phyloP scores from a whole-genome alignment of 2,113 vertebrate species.

The Alethe diademata region DNA sequence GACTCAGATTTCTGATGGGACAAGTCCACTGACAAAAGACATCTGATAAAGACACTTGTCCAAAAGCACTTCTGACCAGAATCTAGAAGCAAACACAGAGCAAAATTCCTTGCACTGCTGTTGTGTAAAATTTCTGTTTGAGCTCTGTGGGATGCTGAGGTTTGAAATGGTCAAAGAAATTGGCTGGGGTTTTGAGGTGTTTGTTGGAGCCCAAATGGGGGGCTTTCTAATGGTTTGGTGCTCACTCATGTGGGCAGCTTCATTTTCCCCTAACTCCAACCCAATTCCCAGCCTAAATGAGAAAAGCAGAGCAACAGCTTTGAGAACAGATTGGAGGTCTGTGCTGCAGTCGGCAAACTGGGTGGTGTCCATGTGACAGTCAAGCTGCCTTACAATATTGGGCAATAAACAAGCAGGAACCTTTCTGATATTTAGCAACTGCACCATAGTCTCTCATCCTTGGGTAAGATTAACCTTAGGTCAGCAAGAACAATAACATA shows the following conservation, averaged over 20 bases:
- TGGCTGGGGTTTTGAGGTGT: background rate
- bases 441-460: background rate
- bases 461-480: background rate
- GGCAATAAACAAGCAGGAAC: conserved; percentile 22
- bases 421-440: conserved; percentile 42
- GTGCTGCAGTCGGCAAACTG: conserved; percentile 35
- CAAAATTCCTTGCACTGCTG: background rate
- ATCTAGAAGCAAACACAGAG: background rate
- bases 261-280: conserved; percentile 11
- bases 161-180: background rate
- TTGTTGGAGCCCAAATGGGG: background rate
- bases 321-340: conserved; percentile 60
- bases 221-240: background rate
- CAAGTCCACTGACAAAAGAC: background rate
- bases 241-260: conserved; percentile 7
- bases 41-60: background rate
- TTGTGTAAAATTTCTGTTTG: background rate
- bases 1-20: background rate
- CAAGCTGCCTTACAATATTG: conserved; percentile 44
- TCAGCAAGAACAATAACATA: background rate
- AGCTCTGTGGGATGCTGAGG: background rate
- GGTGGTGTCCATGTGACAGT: conserved; percentile 58
- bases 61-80: background rate
- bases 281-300: conserved; percentile 30
- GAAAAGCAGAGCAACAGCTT: conserved; percentile 53